phyloP scores from a whole-genome alignment of 2,113 vertebrate genomes.

The Origma solitaria region DNA sequence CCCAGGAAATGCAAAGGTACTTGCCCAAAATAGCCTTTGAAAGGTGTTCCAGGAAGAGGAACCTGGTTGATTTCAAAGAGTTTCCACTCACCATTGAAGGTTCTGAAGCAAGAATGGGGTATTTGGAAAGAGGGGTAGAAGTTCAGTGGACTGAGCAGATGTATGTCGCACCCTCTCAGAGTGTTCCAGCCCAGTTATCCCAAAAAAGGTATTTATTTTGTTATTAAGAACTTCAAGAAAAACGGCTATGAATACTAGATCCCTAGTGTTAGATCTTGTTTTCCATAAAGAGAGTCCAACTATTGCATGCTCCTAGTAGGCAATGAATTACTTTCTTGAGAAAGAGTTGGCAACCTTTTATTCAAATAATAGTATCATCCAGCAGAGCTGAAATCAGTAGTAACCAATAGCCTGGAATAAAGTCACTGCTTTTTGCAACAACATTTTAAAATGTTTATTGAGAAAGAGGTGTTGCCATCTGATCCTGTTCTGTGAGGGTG shows the following conservation, averaged over 20 bases:
- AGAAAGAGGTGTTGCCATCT: background rate
- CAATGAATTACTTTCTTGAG: background rate
- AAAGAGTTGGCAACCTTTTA: background rate
- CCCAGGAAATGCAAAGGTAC: background rate
- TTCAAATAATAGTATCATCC: background rate
- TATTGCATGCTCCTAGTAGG: background rate
- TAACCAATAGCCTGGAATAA: background rate
- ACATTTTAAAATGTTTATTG: background rate
- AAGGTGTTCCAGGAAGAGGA: background rate
- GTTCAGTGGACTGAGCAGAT: background rate
- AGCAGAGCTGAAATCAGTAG: background rate
- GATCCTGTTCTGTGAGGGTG: background rate
- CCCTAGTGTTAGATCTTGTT: background rate
- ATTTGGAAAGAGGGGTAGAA: background rate
- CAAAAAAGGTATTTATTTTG: background rate
- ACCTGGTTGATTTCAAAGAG: background rate
- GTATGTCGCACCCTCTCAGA: background rate
- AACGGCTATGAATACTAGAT: background rate
- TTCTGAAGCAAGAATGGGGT: background rate
- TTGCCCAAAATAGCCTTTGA: background rate
- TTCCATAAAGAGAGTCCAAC: background rate
- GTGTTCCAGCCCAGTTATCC: background rate
- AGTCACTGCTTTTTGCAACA: background rate
- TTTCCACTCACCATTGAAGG: background rate
- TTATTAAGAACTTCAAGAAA: background rate